Percentiles rank a stretch among this genome's conserved stretches.
These are phyloP conservation scores for Clunio marinus DNA, from an alignment of 2,888 invertebrate species.

Conservation along the genomic window DNA sequence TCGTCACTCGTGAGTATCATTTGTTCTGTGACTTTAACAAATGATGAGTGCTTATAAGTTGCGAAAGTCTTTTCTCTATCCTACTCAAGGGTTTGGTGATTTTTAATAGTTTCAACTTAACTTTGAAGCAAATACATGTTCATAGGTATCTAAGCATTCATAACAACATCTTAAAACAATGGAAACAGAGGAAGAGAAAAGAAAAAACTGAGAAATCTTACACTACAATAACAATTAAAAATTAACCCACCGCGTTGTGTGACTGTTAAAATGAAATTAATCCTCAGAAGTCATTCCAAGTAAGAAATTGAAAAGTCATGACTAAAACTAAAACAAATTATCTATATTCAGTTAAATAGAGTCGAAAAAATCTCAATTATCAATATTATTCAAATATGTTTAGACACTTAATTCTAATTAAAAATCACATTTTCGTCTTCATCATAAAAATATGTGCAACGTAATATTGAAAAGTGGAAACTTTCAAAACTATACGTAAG, in stretches of 20 bases:
- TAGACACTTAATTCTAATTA: no score
- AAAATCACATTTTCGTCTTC: no score
- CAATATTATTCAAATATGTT: no score
- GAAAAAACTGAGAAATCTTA: neutral
- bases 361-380: neutral
- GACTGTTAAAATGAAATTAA: constrained; percentile 18
- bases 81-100: no score
- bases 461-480: no score
- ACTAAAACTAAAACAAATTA: neutral
- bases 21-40: no score
- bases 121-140: no score
- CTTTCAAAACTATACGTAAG: no score
- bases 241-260: constrained; percentile 9
- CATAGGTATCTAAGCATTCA: no score
- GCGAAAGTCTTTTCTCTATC: neutral
- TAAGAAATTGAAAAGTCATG: neutral
- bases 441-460: no score
- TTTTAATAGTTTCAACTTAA: no score
- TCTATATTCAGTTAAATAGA: neutral
- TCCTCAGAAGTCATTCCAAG: no score
- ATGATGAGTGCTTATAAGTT: neutral
- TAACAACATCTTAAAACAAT: constrained; percentile 1
- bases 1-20: neutral
- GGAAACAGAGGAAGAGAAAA: neutral
- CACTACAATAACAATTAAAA: neutral